phyloP scores from a whole-genome alignment of 2,797 vertebrate genomes.

The Triplophysa bombifrons region DNA sequence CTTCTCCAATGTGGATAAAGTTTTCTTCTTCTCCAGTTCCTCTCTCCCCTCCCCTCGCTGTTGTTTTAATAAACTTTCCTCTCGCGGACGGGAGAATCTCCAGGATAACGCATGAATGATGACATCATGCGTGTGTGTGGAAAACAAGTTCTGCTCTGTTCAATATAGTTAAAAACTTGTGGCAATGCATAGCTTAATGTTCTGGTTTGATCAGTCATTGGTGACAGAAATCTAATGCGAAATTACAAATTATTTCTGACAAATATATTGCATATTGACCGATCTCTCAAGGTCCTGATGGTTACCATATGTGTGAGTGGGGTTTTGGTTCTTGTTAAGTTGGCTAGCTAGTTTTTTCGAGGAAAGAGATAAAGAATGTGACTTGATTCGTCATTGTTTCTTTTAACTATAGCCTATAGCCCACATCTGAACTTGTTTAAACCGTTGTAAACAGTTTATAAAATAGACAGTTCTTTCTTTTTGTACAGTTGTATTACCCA shows the following conservation, averaged over 20 bases:
- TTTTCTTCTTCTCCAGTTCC: conserved; percentile 70
- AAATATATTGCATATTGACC: not conserved
- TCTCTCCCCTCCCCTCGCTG: conserved; percentile 59
- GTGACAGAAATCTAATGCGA: not conserved
- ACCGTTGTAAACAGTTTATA: not conserved
- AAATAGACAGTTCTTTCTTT: no score
- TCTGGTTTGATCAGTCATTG: not conserved
- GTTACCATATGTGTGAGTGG: not conserved
- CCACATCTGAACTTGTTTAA: not conserved
- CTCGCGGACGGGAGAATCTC: conserved; percentile 60
- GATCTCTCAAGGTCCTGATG: not conserved
- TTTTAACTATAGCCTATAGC: not conserved
- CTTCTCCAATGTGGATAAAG: conserved; percentile 63
- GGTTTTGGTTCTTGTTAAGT: not conserved
- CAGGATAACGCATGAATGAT: conserved; percentile 56
- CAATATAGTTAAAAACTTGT: not conserved
- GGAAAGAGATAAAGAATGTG: not conserved
- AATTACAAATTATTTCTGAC: not conserved
- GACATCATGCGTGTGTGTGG: conserved; percentile 66
- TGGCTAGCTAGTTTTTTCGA: not conserved
- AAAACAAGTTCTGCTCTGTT: conserved; percentile 57
- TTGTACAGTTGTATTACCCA: no score
- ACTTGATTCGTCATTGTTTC: not conserved
- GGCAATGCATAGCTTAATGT: not conserved
- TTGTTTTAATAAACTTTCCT: conserved; percentile 64